These are phyloP conservation scores for Lysandra coridon DNA, from an alignment of 2,888 invertebrate species.

Conservation along the genomic window DNA sequence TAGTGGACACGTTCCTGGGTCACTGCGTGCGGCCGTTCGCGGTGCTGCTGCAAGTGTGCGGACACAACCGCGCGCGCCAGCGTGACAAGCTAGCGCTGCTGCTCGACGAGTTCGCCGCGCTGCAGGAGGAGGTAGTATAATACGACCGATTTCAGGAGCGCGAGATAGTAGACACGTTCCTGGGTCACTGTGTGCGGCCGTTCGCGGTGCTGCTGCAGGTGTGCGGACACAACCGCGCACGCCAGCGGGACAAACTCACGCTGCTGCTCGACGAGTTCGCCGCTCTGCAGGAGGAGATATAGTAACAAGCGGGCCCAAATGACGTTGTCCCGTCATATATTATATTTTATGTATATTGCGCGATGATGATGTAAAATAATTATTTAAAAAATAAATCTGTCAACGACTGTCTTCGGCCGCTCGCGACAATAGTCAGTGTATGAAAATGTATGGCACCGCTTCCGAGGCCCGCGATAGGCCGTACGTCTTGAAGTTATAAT, in stretches of 20 bases:
- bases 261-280: slow-evolving; percentile 94
- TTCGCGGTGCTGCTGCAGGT: slow-evolving; percentile 92
- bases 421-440: too few species aligned
- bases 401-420: too few species aligned
- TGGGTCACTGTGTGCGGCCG: slow-evolving; percentile 91
- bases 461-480: too few species aligned
- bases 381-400: too few species aligned
- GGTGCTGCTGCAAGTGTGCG: slow-evolving; percentile 92
- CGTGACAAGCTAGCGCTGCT: slow-evolving; percentile 94
- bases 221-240: slow-evolving; percentile 96
- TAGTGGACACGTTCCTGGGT: slow-evolving; percentile 92
- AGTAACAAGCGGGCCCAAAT: too few species aligned
- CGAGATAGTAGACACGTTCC: slow-evolving; percentile 87
- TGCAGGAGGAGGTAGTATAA: slow-evolving; percentile 91
- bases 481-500: too few species aligned
- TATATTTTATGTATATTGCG: too few species aligned
- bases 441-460: too few species aligned
- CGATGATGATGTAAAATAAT: too few species aligned
- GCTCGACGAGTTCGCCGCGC: slow-evolving; percentile 92
- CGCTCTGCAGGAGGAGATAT: slow-evolving; percentile 93
- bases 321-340: too few species aligned
- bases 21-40: slow-evolving; percentile 94
- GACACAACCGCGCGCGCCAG: slow-evolving; percentile 97
- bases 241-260: slow-evolving; percentile 96
- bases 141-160: too few species aligned